Evolutionary conservation across 2,113 vertebrate species (phyloP), one percentile per base, ranked within the genome.

Genomic region (Alouatta palliata): DNA sequence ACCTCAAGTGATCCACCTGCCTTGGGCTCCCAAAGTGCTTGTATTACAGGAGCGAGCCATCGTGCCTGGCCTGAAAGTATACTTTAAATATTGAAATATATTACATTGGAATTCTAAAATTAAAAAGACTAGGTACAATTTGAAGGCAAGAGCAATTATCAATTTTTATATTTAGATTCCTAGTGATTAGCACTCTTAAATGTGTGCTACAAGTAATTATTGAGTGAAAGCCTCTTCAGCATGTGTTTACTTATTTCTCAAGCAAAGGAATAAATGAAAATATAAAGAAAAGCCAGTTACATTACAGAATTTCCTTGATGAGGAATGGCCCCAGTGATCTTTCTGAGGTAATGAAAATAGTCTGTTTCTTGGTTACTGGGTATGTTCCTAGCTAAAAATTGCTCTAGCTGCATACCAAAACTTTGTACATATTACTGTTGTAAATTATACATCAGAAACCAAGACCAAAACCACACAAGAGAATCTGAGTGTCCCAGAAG

Each of bases 131-230:
- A 13, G 27, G 27, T 30, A 66, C 49, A 66, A 85, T 27, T 66
- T 76, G 73, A 92, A 64, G 43, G 47, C 66, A 73, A 64, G 37
- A 9, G 9, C 35, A 91, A 61, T 70, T n/a, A 49, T 43, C 20
- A 16, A 45, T 56, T 83, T 70, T 84, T 47, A 68, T 43, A 5
- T 71, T 88, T 91, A 58, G 64, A 80, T 88, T 91, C 2, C 40
- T 84, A 54, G 61, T 32, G 54, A 92, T 84, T 54, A 87, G 35
- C 40, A 71, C 6, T 91, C 37, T 79, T 79, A 32, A 83, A 87
- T 77, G 54, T 87, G 58, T 87, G 77, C 49, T 95, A 19, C 77
- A 82, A 82, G 80, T 73, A 68, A 75, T 90, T 95, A 93, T 32
- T 76, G 47, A 90, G 49, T 64, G 81, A 93, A 87, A 23, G 1